Conservation (phyloP, 1,140 invertebrate species). For the Heliconius himera region DNA sequence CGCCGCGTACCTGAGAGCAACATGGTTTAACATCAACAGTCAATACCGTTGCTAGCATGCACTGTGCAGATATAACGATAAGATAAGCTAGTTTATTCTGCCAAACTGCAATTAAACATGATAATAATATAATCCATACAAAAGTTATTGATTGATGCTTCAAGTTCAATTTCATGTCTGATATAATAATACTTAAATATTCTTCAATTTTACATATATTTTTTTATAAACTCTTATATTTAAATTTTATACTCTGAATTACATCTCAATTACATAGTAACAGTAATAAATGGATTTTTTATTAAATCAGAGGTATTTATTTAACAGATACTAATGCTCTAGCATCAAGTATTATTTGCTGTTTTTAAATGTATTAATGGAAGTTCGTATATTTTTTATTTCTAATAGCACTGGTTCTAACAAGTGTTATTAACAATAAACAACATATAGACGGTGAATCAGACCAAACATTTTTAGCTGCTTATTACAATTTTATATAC, state of each 20-base stretch:
- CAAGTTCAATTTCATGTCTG: not conserved
- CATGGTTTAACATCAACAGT: conserved; percentile 57
- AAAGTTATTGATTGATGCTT: conserved; percentile 31
- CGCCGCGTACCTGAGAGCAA: conserved; percentile 65
- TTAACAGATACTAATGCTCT: no score
- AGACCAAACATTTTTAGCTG: not conserved
- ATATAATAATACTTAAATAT: not conserved
- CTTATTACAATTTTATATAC: no score
- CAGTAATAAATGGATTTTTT: no score
- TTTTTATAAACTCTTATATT: not conserved
- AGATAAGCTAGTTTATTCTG: conserved; percentile 47
- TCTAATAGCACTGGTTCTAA: not conserved
- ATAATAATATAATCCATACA: conserved; percentile 24
- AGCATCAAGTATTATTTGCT: not conserved
- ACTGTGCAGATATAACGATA: conserved; percentile 48
- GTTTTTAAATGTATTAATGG: not conserved
- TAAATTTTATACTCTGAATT: not conserved
- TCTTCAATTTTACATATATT: not conserved
- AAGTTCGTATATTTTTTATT: not conserved
- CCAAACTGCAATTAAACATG: conserved; percentile 44
- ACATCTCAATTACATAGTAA: no score
- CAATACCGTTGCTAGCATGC: conserved; percentile 28
- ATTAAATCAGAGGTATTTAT: no score
- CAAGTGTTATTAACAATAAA: no score
- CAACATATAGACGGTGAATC: not conserved